Evolutionary conservation across 2,113 vertebrate genomes (phyloP).

Genomic region (Cromileptes altivelis): DNA sequence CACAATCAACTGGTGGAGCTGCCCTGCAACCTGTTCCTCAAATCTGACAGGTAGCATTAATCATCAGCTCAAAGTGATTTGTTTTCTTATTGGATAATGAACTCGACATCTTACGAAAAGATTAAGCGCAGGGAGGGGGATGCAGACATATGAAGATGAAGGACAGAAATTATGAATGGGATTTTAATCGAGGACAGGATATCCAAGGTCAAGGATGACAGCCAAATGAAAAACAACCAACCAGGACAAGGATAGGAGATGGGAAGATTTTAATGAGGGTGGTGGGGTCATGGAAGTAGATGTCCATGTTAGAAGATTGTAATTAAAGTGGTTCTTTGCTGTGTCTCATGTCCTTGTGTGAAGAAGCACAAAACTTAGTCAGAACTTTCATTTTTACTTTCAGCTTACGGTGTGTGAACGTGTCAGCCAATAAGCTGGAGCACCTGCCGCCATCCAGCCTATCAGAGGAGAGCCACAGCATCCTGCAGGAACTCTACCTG

Average conservation of each 20-base stretch:
- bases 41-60: conserved; percentile 90
- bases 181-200: conserved; percentile 30
- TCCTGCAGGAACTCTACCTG: conserved; percentile 96
- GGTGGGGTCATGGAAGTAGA: neutral
- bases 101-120: neutral
- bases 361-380: neutral
- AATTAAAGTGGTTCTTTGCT: conserved; percentile 17
- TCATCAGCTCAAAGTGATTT: conserved; percentile 48
- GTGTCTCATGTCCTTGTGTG: neutral
- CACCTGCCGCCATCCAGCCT: conserved; percentile 92
- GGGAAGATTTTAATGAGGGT: neutral
- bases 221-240: conserved; percentile 11
- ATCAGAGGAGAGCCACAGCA: conserved; percentile 94
- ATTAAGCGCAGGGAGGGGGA: neutral
- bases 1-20: conserved; percentile 96
- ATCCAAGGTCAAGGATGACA: conserved; percentile 33
- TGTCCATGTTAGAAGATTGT: conserved; percentile 12
- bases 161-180: conserved; percentile 16
- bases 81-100: conserved; percentile 18
- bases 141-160: conserved; percentile 28
- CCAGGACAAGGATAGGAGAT: neutral
- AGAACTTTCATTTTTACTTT: neutral
- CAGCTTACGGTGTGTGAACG: conserved; percentile 95
- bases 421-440: conserved; percentile 97
- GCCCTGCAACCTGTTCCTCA: conserved; percentile 92